A percentile compares a stretch with the other conserved stretches of the same genome.
phyloP scores from a whole-genome alignment of 2,888 invertebrate genomes.

The Lepidochrysops patricia region DNA sequence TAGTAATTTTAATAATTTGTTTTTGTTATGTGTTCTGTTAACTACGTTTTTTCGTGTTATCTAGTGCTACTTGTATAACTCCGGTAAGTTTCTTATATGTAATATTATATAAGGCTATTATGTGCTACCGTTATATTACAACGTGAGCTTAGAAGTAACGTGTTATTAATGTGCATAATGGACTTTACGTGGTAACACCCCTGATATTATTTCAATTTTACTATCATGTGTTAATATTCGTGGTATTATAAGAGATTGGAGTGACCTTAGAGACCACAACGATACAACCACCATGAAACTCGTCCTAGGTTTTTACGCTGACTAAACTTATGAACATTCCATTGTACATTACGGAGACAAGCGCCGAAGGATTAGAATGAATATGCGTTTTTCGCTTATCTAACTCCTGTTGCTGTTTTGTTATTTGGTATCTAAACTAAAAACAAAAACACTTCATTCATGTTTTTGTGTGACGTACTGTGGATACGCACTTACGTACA shows the following conservation, averaged over 20 bases:
- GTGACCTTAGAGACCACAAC: slow-evolving; percentile 23
- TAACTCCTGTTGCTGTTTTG: not conserved
- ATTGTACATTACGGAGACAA: not conserved
- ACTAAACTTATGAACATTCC: not conserved
- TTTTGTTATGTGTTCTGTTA: slow-evolving; percentile 47
- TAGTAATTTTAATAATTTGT: slow-evolving; percentile 59
- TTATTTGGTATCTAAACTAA: not conserved
- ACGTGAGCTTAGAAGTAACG: slow-evolving; percentile 41
- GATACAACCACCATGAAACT: slow-evolving; percentile 19
- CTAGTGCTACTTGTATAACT: slow-evolving; percentile 35
- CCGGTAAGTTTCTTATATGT: slow-evolving; percentile 36
- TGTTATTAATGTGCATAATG: not conserved
- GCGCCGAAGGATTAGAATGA: not conserved
- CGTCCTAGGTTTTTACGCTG: not conserved
- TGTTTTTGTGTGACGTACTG: not conserved
- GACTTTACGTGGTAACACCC: not conserved
- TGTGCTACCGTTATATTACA: slow-evolving; percentile 27
- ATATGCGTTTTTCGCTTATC: not conserved
- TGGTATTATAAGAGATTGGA: slow-evolving; percentile 12
- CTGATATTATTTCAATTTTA: not conserved
- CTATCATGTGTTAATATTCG: not conserved
- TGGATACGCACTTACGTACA: not conserved
- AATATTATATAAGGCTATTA: not conserved
- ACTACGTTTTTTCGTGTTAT: slow-evolving; percentile 35
- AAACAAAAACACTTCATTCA: not conserved